These are phyloP conservation scores for Tinea trinotella DNA, from an alignment of 2,888 invertebrate species.

Conservation along the genomic window DNA sequence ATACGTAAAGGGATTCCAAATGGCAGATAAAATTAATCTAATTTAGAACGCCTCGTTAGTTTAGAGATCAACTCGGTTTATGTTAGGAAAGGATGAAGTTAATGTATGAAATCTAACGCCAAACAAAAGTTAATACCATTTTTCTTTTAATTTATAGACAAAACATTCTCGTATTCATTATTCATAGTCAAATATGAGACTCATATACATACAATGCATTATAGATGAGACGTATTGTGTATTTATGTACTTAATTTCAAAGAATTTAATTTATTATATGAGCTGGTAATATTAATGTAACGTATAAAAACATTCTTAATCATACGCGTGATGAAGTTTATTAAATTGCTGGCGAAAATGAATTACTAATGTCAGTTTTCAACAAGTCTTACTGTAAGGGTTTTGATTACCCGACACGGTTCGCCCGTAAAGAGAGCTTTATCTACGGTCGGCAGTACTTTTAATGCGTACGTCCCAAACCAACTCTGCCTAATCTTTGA, in stretches of 20 bases:
- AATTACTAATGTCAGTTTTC: slow-evolving; percentile 55
- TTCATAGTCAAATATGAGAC: no score
- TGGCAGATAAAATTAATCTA: no score
- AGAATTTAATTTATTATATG: slow-evolving; percentile 23
- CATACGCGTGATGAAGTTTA: neutral
- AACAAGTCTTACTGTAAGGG: slow-evolving; percentile 46
- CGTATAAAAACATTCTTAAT: slow-evolving; percentile 41
- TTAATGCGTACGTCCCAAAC: slow-evolving; percentile 18
- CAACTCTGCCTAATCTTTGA: slow-evolving; percentile 23
- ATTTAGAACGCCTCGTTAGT: no score
- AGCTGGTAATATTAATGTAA: slow-evolving; percentile 28
- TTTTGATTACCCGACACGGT: slow-evolving; percentile 37
- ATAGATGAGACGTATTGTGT: neutral
- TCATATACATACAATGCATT: neutral
- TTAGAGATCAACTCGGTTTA: no score
- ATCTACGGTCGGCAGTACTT: slow-evolving; percentile 26
- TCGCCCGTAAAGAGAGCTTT: slow-evolving; percentile 32
- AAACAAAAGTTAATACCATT: no score
- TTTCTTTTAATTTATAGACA: no score
- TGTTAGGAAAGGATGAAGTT: no score
- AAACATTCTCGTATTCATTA: no score
- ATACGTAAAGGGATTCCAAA: no score
- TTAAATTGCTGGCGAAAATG: slow-evolving; percentile 39
- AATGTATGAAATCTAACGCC: no score
- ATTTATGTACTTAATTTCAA: slow-evolving; percentile 23